Evolutionary conservation across 2,113 vertebrate genomes (phyloP), one percentile per base, ranked within the genome.

Genomic region (Passer domesticus): DNA sequence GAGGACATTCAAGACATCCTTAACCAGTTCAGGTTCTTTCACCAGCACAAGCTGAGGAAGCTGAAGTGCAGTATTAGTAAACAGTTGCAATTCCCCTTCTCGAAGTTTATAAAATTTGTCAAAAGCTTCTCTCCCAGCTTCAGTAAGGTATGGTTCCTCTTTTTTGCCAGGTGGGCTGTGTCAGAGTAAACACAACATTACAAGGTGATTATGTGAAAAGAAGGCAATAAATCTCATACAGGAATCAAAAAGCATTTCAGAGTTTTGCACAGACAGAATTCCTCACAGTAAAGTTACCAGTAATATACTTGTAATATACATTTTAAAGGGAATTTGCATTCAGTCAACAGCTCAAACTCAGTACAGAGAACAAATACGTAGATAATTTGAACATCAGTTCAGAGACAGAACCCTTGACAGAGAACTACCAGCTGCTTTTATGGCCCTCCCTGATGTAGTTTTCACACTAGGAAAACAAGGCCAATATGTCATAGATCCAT

Each of bases 51-150:
- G 98, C 2, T 97, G 98, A 7, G 98, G 94, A 62, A 98, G 76
- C 70, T 98, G 98, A 37, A 98, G 97, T 3, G 97, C 96, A 33
- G 97, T 97, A 2, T 92, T 98, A 63, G 98, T 98, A 24, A 99
- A 97, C 12, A 98, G 96, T 44, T 99, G 98, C 73, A 99, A 96
- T 68, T 98, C 98, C 11, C 98, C 98, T 84, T 98, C 98, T 97
- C 97, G 98, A 39, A 99, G 98, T 60, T 97, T 97, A 95, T 99
- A 99, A 60, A 99, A 98, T 74, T 98, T 98, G 97, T 99, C 99
- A 80, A 99, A 99, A 78, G 98, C 98, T 86, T 99, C 98, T 96
- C 99, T 98, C 63, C 99, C 99, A 2, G 98, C 98, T 95, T 99
- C 99, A 0, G 99, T 99, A 64, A 99, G 98, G 93, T 99, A 99